A percentile compares a stretch with the other conserved stretches of the same genome.
phyloP scores from a whole-genome alignment of 2,888 invertebrate species.

The Flexamia atlantica region DNA sequence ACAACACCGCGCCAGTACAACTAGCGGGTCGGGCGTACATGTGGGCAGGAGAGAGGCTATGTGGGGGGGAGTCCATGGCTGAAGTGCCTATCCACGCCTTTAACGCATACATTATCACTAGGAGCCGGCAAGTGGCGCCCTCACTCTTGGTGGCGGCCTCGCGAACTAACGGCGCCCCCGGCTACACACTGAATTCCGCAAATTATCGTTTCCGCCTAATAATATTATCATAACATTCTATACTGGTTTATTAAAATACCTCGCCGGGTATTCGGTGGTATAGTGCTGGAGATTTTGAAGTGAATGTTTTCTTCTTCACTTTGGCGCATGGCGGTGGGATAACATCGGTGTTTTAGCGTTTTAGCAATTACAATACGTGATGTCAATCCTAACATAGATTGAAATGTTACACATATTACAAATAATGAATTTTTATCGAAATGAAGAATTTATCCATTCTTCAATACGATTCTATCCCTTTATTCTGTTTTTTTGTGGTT shows the following conservation, averaged over 20 bases:
- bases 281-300: too few species aligned
- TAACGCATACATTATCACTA: constrained; percentile 17
- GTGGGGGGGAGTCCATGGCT: constrained; percentile 37
- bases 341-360: too few species aligned
- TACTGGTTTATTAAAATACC: constrained; percentile 17
- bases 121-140: constrained; percentile 19
- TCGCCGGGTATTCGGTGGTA: neutral
- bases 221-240: constrained; percentile 26
- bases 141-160: neutral
- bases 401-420: too few species aligned
- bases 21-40: neutral
- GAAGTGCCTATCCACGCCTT: constrained; percentile 20
- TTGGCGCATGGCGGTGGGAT: too few species aligned
- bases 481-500: too few species aligned
- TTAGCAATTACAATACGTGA: too few species aligned
- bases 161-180: neutral
- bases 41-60: neutral
- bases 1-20: neutral
- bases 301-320: too few species aligned
- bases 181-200: constrained; percentile 15
- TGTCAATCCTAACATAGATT: too few species aligned
- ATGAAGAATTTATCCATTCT: too few species aligned
- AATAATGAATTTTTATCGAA: too few species aligned
- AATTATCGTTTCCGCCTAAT: constrained; percentile 35
- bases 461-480: too few species aligned